These are phyloP conservation scores for Himalopsyche kuldschensis DNA, from an alignment of 2,888 invertebrate species.

Conservation along the genomic window DNA sequence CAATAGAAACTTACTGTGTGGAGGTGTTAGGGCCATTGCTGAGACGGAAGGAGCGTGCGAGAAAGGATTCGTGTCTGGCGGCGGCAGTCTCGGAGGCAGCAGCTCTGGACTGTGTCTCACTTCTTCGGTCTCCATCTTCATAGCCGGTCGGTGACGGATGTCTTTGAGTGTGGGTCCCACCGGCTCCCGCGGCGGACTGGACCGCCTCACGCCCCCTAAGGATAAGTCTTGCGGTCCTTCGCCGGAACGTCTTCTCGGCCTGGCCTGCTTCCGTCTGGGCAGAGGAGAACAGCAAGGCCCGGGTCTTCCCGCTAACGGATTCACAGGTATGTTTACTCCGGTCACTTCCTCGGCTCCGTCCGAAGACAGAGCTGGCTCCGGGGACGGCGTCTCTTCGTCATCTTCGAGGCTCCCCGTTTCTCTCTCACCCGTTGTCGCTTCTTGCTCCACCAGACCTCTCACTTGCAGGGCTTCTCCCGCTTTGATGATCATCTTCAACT, in stretches of 20 bases:
- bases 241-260: constrained; percentile 81
- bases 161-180: constrained; percentile 39
- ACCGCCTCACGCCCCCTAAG: constrained; percentile 43
- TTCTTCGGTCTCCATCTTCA: constrained; percentile 43
- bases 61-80: constrained; percentile 67
- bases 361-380: constrained; percentile 52
- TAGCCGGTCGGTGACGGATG: neutral
- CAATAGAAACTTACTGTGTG: constrained; percentile 68
- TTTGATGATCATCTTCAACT: constrained; percentile 79
- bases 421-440: constrained; percentile 43
- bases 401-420: constrained; percentile 43
- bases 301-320: constrained; percentile 53
- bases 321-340: constrained; percentile 50
- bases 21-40: constrained; percentile 78
- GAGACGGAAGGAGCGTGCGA: constrained; percentile 74
- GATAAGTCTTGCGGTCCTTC: constrained; percentile 69
- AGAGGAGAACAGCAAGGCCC: constrained; percentile 74
- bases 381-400: constrained; percentile 46
- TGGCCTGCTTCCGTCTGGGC: constrained; percentile 82
- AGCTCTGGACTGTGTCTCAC: constrained; percentile 48
- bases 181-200: constrained; percentile 48
- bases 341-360: constrained; percentile 51
- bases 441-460: constrained; percentile 72
- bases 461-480: constrained; percentile 87
- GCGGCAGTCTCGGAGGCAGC: constrained; percentile 61